Evolutionary conservation across 2,797 vertebrate genomes (phyloP), one percentile per base, ranked within the genome.

Genomic region (Anabas testudineus): DNA sequence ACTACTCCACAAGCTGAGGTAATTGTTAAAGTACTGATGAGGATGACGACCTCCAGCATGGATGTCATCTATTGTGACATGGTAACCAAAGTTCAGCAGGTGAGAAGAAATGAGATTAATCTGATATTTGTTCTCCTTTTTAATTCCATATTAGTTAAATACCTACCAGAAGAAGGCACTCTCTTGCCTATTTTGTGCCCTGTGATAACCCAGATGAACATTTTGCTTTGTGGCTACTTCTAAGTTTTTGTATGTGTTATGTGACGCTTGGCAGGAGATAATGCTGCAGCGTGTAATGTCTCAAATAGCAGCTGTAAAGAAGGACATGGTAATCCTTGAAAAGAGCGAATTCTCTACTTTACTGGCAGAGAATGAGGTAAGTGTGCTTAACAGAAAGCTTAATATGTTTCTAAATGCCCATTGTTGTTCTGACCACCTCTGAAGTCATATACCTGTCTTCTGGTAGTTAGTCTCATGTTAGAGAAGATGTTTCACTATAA

Each of bases 251-350:
- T 2, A 7, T n/a, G 7, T 7, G 2, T 37, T 42, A 8, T 69
- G 14, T 78, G 10, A 14, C 42, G 22, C 70, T 68, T 79, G 26
- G 70, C 88, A 99, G 98, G 98, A 99, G 91, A 96, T 99, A 71
- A 95, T 95, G 88, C 87, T 99, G 88, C 98, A 99, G 89, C 96
- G 94, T 71, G 91, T 99, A 46, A 97, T 99, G 96, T 98, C 97
- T 76, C 94, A 96, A 77, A 98, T 99, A 71, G 91, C 93, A 12
- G 77, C 92, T 0, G 94, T 99, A 30, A 99, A 98, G 92, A 99
- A 99, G 84, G 98, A 99, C 87, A 99, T 99, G 98, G 92, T 99
- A 52, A 99, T 99, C 88, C 94, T 99, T 56, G 98, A 99, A 90
- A 99, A 96, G 93, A 99, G 98, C 77, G 98, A 99, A 90, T 99